Evolutionary conservation across 2,113 vertebrate genomes (phyloP), one percentile per base, ranked within the genome.

Genomic region (Poeciliopsis retropinna): DNA sequence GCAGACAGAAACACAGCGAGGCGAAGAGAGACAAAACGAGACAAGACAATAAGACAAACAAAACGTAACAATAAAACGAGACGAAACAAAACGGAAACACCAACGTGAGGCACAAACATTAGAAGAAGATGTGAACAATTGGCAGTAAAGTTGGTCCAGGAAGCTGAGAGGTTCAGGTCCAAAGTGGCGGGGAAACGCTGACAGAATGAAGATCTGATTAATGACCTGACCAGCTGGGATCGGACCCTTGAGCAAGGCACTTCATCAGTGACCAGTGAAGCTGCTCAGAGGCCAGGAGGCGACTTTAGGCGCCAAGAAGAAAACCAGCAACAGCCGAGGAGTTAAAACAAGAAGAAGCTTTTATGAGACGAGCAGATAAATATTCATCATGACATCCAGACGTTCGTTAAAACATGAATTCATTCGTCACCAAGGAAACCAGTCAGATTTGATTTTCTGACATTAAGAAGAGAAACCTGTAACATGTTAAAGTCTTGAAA

Each of bases 241-340:
- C 41, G 57, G 2, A 69, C 72, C 86, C 61, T 64, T 44, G 74
- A 87, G 80, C 86, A 85, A 85, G 82, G 82, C 86, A 85, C 74
- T 83, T 64, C 1, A 76, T 83, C 80, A 83, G 61, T 15, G 62
- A 68, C 68, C 44, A 1, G 2, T 19, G 47, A 31, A 70, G 70
- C 62, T 34, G 65, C 5, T 73, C n/a, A 47, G 66, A 61, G 32
- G 60, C 14, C 12, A 0, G 31, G 1, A 68, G 66, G 41, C 29
- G 66, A 30, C 27, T 47, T 29, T 67, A 34, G 8, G 32, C 8
- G 8, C 34, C 10, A 3, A 12, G 34, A 37, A 12, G 10, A 37
- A 37, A 37, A 37, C 34, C 34, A 37, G 34, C 0, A n/a, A n/a
- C 2, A 17, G 51, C 51, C 8, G 47, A 8, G 5, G 47, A 54